phyloP scores from a whole-genome alignment of 2,113 vertebrate species.

The Bufo bufo region DNA sequence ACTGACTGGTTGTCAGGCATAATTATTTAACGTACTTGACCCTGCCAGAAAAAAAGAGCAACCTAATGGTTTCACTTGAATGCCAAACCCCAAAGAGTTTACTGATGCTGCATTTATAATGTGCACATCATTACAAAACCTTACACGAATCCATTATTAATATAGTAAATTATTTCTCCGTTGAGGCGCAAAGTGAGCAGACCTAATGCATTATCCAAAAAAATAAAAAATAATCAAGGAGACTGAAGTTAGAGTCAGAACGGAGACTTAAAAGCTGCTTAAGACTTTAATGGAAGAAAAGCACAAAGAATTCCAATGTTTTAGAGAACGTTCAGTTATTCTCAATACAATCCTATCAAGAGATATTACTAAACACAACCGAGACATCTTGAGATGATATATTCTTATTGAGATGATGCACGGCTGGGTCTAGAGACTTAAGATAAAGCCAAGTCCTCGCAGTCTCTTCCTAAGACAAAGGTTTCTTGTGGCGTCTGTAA shows the following conservation, averaged over 20 bases:
- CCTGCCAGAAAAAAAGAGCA: neutral
- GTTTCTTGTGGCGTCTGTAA: neutral
- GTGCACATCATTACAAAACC: neutral
- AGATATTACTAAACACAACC: neutral
- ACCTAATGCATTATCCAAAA: conserved; percentile 21
- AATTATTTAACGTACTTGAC: neutral
- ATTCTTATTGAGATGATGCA: neutral
- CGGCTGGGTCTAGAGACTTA: neutral
- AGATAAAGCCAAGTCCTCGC: neutral
- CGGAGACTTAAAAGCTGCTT: neutral
- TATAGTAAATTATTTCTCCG: conserved; percentile 2
- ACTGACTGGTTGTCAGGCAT: no score
- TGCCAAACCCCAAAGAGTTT: neutral
- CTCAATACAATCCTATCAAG: neutral
- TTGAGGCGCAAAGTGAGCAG: neutral
- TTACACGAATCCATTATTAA: conserved; percentile 23
- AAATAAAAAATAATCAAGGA: neutral
- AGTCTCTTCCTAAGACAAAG: neutral
- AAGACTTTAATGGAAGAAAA: neutral
- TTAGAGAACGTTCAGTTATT: neutral
- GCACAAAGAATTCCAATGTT: neutral
- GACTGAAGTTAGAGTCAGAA: neutral
- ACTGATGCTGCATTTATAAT: neutral
- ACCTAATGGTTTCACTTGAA: conserved; percentile 1
- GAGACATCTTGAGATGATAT: neutral